Conservation (phyloP, 1,140 invertebrate genomes). For the Araneus ventricosus region DNA sequence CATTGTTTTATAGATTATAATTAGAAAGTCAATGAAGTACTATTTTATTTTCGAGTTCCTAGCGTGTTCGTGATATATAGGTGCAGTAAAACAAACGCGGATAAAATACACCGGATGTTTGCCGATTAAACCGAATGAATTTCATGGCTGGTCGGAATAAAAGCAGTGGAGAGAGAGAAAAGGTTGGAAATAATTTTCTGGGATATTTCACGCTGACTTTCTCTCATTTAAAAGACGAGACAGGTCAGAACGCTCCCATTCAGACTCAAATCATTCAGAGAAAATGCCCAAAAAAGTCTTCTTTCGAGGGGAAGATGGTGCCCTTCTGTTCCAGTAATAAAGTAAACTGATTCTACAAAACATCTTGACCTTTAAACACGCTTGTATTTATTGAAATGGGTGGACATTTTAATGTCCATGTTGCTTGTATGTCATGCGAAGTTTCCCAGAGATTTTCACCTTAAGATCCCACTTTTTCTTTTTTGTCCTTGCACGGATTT, state of each 20-base stretch:
- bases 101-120: background rate
- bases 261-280: background rate
- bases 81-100: background rate
- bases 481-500: background rate
- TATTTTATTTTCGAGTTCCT: background rate
- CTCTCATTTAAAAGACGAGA: background rate
- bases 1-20: background rate
- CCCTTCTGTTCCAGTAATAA: background rate
- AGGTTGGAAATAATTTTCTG: background rate
- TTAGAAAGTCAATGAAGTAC: background rate
- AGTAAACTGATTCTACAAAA: too few relatives aligned
- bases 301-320: background rate
- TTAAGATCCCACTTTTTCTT: background rate
- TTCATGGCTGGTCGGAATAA: background rate
- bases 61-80: too few relatives aligned
- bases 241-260: constrained; percentile 12
- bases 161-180: background rate
- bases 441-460: background rate
- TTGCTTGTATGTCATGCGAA: background rate
- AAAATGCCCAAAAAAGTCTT: background rate
- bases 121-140: background rate
- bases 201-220: constrained; percentile 7
- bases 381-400: background rate
- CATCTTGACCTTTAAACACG: too few relatives aligned
- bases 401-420: background rate